A percentile compares a stretch with the other conserved stretches of the same genome.
phyloP scores from a whole-genome alignment of 2,888 invertebrate species.

The Nomada goodeniana region DNA sequence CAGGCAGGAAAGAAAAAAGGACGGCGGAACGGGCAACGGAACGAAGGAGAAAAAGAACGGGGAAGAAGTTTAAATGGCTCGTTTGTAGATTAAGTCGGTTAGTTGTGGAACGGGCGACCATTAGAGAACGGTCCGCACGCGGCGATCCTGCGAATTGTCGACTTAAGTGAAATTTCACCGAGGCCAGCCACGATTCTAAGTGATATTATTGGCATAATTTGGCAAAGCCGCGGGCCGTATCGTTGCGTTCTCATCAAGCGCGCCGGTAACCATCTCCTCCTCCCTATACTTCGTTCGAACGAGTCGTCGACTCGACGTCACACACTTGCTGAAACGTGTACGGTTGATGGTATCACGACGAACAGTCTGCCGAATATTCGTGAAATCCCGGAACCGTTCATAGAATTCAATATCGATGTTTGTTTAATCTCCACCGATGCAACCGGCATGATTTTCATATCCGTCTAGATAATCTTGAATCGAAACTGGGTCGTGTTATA shows the following conservation, averaged over 20 bases:
- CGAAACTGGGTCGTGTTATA: conserved; percentile 8
- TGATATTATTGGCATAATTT: conserved; percentile 70
- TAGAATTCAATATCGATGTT: neutral
- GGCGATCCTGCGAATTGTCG: conserved; percentile 58
- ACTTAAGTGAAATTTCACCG: conserved; percentile 68
- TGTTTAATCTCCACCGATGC: neutral
- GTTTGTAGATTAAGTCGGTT: conserved; percentile 61
- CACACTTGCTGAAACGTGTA: neutral
- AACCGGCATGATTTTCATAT: neutral
- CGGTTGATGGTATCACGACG: neutral
- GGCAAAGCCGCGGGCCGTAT: conserved; percentile 60
- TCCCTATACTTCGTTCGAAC: conserved; percentile 31
- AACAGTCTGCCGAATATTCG: neutral
- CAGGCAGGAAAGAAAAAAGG: neutral
- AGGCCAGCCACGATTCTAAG: conserved; percentile 46
- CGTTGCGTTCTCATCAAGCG: conserved; percentile 50
- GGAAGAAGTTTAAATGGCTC: conserved; percentile 50
- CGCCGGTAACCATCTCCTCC: conserved; percentile 10
- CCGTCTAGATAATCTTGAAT: neutral
- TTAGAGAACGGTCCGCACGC: conserved; percentile 56
- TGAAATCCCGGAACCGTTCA: neutral
- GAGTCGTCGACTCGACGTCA: conserved; percentile 4
- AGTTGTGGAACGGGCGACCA: conserved; percentile 63
- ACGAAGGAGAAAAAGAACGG: conserved; percentile 21
- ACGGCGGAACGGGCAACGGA: neutral